Evolutionary conservation across 2,797 vertebrate species (phyloP).

Genomic region (Molossus alvarezi): DNA sequence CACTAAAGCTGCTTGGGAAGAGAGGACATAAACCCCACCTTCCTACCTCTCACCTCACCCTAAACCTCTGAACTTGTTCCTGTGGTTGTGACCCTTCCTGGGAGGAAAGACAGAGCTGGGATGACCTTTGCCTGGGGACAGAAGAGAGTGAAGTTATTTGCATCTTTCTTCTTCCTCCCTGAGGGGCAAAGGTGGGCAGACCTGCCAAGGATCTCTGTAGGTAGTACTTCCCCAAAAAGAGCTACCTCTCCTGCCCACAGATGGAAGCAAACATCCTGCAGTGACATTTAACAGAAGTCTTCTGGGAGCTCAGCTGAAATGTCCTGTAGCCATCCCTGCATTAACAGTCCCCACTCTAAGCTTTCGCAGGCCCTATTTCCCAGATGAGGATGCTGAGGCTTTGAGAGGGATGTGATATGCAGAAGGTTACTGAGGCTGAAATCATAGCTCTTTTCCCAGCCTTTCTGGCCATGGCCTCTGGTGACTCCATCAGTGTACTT

Average conservation of each 20-base stretch:
- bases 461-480: neutral
- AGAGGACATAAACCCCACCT: neutral
- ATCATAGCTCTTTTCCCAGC: neutral
- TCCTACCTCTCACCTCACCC: accelerated
- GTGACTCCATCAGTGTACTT: neutral
- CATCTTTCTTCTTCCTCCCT: neutral
- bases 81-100: neutral
- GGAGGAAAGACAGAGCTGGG: neutral
- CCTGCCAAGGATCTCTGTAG: neutral
- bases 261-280: neutral
- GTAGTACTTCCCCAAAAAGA: neutral
- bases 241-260: accelerated
- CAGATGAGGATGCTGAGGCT: neutral
- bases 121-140: neutral
- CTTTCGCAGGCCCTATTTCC: neutral
- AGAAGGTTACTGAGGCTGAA: neutral
- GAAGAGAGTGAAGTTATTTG: neutral
- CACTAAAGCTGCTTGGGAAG: neutral
- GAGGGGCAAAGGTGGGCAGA: neutral
- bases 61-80: neutral
- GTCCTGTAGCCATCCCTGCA: neutral
- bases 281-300: neutral
- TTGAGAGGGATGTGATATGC: neutral
- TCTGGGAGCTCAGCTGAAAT: neutral
- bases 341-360: neutral